These are phyloP conservation scores for Corbicula japonica DNA, from an alignment of 2,888 invertebrate species.

Conservation along the genomic window DNA sequence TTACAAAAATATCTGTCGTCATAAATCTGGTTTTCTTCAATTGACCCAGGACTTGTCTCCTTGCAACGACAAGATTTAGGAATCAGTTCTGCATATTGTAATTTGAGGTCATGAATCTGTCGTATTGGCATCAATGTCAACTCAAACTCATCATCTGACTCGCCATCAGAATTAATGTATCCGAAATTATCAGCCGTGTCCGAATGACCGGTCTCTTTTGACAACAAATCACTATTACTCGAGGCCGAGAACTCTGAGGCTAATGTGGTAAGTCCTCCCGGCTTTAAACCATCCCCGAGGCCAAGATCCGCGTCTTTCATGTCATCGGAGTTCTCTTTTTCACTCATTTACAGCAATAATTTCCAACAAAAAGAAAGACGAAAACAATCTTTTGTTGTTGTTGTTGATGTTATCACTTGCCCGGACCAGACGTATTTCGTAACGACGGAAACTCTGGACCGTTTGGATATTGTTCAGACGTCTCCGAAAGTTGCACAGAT, in stretches of 20 bases:
- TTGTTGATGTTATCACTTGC: too few relatives aligned
- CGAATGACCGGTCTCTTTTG: conserved; percentile 28
- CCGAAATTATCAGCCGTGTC: conserved; percentile 11
- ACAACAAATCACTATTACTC: not conserved
- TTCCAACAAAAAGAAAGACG: too few relatives aligned
- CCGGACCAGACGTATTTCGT: too few relatives aligned
- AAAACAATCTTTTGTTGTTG: too few relatives aligned
- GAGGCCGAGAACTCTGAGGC: not conserved
- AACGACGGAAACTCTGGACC: too few relatives aligned
- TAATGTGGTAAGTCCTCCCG: conserved; percentile 62
- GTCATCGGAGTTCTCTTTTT: conserved; percentile 34
- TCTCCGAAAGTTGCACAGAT: too few relatives aligned
- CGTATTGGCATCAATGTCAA: conserved; percentile 52
- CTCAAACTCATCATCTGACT: conserved; percentile 49
- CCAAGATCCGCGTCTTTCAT: conserved; percentile 75
- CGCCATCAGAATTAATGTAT: conserved; percentile 27
- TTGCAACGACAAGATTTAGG: conserved; percentile 25
- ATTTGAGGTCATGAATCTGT: conserved; percentile 48
- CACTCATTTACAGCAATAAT: conserved; percentile 25
- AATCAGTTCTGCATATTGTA: conserved; percentile 40
- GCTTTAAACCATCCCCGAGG: conserved; percentile 75
- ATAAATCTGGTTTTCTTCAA: conserved; percentile 50
- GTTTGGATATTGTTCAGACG: too few relatives aligned
- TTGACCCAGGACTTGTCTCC: conserved; percentile 25
- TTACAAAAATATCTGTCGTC: conserved; percentile 53